Percentiles rank a stretch among this genome's conserved stretches.
Conservation (phyloP, 2,888 invertebrate genomes). For the Prosopocoilus inquinatus region DNA sequence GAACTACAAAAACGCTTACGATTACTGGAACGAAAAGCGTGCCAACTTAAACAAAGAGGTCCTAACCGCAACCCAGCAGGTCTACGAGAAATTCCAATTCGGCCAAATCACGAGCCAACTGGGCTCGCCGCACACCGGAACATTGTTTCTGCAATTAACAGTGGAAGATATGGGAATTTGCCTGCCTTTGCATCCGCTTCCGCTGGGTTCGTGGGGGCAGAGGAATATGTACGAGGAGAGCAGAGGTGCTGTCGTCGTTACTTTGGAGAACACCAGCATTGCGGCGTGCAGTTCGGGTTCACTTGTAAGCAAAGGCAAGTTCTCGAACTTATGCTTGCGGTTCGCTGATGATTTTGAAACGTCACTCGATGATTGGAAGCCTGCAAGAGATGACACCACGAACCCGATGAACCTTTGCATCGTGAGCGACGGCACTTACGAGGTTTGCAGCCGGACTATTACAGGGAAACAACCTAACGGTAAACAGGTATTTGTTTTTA, state of each 20-base stretch:
- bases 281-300: slow-evolving; percentile 93
- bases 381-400: slow-evolving; percentile 73
- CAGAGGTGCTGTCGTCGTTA: slow-evolving; percentile 91
- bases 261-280: slow-evolving; percentile 94
- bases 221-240: slow-evolving; percentile 73
- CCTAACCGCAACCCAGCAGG: slow-evolving; percentile 70
- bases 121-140: slow-evolving; percentile 77
- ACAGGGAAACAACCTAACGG: slow-evolving; percentile 78
- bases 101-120: slow-evolving; percentile 77
- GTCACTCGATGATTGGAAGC: slow-evolving; percentile 96
- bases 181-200: slow-evolving; percentile 82
- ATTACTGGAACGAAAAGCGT: slow-evolving; percentile 98
- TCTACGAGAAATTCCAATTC: slow-evolving; percentile 73
- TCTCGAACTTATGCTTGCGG: slow-evolving; percentile 86
- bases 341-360: slow-evolving; percentile 98
- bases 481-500: slow-evolving; percentile 37
- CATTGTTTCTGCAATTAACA: slow-evolving; percentile 88
- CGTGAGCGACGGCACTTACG: slow-evolving; percentile 98
- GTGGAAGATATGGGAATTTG: slow-evolving; percentile 97
- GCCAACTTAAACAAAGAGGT: slow-evolving; percentile 89
- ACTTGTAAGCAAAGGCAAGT: slow-evolving; percentile 89
- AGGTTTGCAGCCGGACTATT: slow-evolving; percentile 91
- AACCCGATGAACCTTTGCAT: slow-evolving; percentile 85
- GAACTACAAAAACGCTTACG: slow-evolving; percentile 98
- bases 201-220: slow-evolving; percentile 66